phyloP scores from a whole-genome alignment of 2,888 invertebrate genomes.

The Gonocerus acuteangulatus region DNA sequence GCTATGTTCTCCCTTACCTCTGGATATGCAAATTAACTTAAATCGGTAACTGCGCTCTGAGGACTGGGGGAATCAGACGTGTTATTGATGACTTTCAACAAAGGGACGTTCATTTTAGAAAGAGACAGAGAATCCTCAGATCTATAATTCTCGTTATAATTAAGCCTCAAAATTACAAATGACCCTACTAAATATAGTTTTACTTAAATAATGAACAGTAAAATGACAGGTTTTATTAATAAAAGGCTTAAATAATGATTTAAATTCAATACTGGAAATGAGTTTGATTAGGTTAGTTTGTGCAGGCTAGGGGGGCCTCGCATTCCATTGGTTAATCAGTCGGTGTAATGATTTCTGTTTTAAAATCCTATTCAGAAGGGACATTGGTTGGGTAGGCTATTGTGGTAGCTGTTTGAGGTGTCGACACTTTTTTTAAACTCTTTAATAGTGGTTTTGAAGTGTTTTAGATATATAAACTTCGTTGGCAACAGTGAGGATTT shows the following conservation, averaged over 20 bases:
- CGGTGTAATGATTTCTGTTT: slow-evolving; percentile 24
- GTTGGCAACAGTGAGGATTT: slow-evolving; percentile 16
- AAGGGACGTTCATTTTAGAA: slow-evolving; percentile 24
- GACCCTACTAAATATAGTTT: not conserved
- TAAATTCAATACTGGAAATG: not conserved
- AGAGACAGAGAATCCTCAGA: slow-evolving; percentile 20
- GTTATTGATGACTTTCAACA: slow-evolving; percentile 29
- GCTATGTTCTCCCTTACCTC: too few relatives aligned
- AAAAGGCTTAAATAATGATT: not conserved
- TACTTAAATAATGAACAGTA: too few relatives aligned
- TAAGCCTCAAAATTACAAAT: not conserved
- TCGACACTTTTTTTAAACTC: not conserved
- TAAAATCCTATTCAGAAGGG: slow-evolving; percentile 7
- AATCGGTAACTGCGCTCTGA: slow-evolving; percentile 26
- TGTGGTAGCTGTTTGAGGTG: not conserved
- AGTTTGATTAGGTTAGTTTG: slow-evolving; percentile 26
- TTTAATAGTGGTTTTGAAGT: not conserved
- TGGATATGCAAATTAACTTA: slow-evolving; percentile 22
- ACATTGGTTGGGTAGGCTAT: not conserved
- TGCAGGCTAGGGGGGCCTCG: slow-evolving; percentile 14
- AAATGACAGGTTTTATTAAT: too few relatives aligned
- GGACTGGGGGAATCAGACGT: slow-evolving; percentile 21
- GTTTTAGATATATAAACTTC: too few relatives aligned
- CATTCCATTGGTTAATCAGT: slow-evolving; percentile 25
- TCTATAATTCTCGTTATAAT: not conserved